These are phyloP conservation scores for Monopterus albus DNA, from an alignment of 2,113 vertebrate species.

Conservation along the genomic window DNA sequence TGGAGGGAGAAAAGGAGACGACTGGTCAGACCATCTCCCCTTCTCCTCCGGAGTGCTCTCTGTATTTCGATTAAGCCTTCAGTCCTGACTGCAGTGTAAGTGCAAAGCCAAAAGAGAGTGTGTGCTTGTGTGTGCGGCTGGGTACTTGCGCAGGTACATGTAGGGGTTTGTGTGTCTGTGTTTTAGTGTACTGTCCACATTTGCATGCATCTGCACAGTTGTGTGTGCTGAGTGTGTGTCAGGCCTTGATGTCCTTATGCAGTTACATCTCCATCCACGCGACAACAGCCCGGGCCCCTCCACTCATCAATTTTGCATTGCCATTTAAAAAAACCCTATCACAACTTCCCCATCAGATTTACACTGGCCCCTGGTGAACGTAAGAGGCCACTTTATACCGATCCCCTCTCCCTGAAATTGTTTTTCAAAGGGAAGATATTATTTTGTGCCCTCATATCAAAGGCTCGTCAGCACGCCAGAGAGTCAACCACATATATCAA, in stretches of 20 bases:
- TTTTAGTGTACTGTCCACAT: conserved; percentile 38
- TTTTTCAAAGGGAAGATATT: conserved; percentile 86
- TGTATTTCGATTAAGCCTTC: conserved; percentile 75
- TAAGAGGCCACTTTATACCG: conserved; percentile 84
- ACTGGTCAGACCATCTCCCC: conserved; percentile 71
- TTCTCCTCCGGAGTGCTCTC: conserved; percentile 61
- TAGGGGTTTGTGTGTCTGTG: conserved; percentile 9
- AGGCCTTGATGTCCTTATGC: conserved; percentile 82
- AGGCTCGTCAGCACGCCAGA: conserved; percentile 76
- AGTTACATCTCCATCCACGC: conserved; percentile 78
- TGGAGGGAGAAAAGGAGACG: conserved; percentile 57
- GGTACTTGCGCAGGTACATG: not conserved
- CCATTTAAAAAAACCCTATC: conserved; percentile 83
- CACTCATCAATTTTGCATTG: conserved; percentile 85
- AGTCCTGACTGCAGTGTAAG: conserved; percentile 61
- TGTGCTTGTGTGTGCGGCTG: conserved; percentile 15
- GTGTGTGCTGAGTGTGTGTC: conserved; percentile 33
- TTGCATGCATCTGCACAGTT: conserved; percentile 51
- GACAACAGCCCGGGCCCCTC: conserved; percentile 77
- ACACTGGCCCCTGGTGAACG: conserved; percentile 79
- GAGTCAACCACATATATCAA: conserved; percentile 79
- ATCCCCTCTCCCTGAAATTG: conserved; percentile 82
- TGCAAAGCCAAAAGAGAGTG: conserved; percentile 58
- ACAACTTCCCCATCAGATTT: conserved; percentile 80
- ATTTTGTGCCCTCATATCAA: conserved; percentile 83